These are phyloP conservation scores for Hesperophylax magnus DNA, from an alignment of 1,140 invertebrate species.

Conservation along the genomic window DNA sequence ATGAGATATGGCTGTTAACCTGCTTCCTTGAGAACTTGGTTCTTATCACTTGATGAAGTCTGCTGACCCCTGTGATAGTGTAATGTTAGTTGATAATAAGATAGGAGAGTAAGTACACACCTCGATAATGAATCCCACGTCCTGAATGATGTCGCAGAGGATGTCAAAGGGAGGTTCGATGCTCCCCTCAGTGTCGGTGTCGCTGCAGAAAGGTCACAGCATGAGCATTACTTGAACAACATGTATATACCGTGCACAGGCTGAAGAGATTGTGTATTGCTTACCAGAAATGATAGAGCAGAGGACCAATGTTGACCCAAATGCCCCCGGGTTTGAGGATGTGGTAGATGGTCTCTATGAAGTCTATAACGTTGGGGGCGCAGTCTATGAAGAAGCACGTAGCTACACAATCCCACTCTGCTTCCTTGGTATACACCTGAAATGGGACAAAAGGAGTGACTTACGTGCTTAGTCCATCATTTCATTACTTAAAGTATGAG, in stretches of 20 bases:
- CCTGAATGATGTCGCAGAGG: conserved; percentile 84
- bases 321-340: conserved; percentile 91
- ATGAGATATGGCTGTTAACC: no score
- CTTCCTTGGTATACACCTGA: conserved; percentile 81
- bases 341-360: conserved; percentile 94
- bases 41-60: no score
- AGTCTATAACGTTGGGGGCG: conserved; percentile 95
- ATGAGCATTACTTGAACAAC: no score
- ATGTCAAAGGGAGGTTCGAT: conserved; percentile 96
- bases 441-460: neutral
- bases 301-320: conserved; percentile 93
- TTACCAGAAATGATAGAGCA: conserved; percentile 90
- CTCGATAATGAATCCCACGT: conserved; percentile 90
- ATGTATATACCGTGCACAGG: no score
- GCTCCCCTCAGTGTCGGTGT: conserved; percentile 89
- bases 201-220: conserved; percentile 70
- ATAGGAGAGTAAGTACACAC: conserved; percentile 69
- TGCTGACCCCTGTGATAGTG: no score
- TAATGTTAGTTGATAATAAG: no score
- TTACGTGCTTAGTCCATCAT: neutral
- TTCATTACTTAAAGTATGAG: neutral
- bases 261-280: neutral
- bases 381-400: conserved; percentile 99
- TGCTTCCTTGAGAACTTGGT: no score
- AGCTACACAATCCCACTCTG: conserved; percentile 93